Evolutionary conservation across 1,140 invertebrate species (phyloP), one percentile per base, ranked within the genome.

Genomic region (Anagrus nilaparvatae): DNA sequence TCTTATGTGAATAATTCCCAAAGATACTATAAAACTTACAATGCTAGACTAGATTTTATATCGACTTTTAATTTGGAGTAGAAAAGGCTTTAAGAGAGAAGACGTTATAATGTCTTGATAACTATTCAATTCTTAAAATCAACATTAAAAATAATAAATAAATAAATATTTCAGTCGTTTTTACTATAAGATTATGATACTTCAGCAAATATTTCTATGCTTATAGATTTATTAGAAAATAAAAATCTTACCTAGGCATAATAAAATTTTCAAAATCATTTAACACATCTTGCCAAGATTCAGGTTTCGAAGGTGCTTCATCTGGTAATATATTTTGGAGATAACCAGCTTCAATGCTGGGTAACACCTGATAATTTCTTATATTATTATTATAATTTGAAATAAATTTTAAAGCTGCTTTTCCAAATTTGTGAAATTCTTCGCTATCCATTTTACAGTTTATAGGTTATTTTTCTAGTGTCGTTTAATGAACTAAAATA

Each of bases 241-340:
- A 33, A 30, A 35, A 50, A 69, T 70, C 72, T 60, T 82, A 74
- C 34, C 90, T 90, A 3, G 91, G 91, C 72, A 93, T 79, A 23
- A 97, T 84, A 9, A 83, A 72, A 45, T 76, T 67, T 51, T 89
- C 80, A 10, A 95, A 71, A 55, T 97, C 91, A 17, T 79, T 73
- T 27, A 96, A 70, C 7, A 96, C 75, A n/a, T 78, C 72, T 46
- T 81, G 69, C 89, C 90, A 96, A 2, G 72, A 55, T 56, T 94
- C 87, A 0, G 83, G 74, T 18, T 79, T 58, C 45, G 82, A 65
- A 0, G 91, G 91, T 2, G 84, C 83, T 49, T 81, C 67, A 38
- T 78, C 65, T 1, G 90, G 88, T 16, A 95, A 53, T 12, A 84
- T 58, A 14, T 81, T 61, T 28, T 78, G 64, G 31, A 96, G 68